Evolutionary conservation across 2,888 invertebrate species (phyloP).

Genomic region (Xylophagus ater): DNA sequence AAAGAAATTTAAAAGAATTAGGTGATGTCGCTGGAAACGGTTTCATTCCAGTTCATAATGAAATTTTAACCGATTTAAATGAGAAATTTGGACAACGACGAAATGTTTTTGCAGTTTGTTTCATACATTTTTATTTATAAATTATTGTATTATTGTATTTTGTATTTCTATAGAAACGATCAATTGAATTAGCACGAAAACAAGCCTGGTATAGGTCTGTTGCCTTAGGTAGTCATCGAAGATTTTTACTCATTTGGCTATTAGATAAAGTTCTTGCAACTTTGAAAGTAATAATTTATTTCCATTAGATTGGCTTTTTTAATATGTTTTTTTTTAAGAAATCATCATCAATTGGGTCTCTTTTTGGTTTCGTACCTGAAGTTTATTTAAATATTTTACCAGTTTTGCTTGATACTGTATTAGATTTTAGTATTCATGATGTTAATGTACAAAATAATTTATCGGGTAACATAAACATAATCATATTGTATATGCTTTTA

Average conservation of each 20-base stretch:
- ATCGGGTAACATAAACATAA: slow-evolving; percentile 17
- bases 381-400: slow-evolving; percentile 50
- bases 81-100: slow-evolving; percentile 33
- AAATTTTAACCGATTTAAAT: slow-evolving; percentile 30
- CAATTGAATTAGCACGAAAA: slow-evolving; percentile 49
- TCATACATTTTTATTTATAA: slow-evolving; percentile 1
- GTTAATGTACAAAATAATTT: slow-evolving; percentile 31
- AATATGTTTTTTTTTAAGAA: slow-evolving; percentile 36
- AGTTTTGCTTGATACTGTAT: slow-evolving; percentile 34
- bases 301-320: neutral
- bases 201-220: slow-evolving; percentile 55
- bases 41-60: slow-evolving; percentile 29
- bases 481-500: slow-evolving; percentile 5
- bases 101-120: slow-evolving; percentile 34
- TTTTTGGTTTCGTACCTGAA: slow-evolving; percentile 58
- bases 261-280: slow-evolving; percentile 44
- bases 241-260: slow-evolving; percentile 43
- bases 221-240: slow-evolving; percentile 46
- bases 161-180: slow-evolving; percentile 30
- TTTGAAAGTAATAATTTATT: slow-evolving; percentile 24
- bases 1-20: slow-evolving; percentile 28
- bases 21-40: slow-evolving; percentile 29
- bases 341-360: slow-evolving; percentile 44
- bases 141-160: slow-evolving; percentile 1
- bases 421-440: slow-evolving; percentile 38